Conservation (phyloP, 2,888 invertebrate species). For the Dascillus cervinus region DNA sequence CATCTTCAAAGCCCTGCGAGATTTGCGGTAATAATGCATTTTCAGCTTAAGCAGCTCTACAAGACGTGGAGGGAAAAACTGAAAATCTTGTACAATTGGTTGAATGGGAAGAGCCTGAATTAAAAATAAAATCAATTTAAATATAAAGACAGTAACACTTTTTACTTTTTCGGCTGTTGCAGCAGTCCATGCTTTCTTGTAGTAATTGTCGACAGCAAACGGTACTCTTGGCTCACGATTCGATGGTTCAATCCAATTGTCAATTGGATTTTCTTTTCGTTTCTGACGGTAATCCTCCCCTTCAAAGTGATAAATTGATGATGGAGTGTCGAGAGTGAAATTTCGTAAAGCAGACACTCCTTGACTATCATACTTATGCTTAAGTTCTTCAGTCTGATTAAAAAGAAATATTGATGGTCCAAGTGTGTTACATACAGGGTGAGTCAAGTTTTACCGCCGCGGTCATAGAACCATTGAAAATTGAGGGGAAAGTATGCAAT, state of each 20-base stretch:
- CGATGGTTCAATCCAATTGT: slow-evolving; percentile 98
- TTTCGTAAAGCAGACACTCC: slow-evolving; percentile 89
- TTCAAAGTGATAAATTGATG: slow-evolving; percentile 95
- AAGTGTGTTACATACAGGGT: no score
- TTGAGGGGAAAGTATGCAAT: no score
- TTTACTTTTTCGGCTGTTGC: slow-evolving; percentile 97
- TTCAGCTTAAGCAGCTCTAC: slow-evolving; percentile 97
- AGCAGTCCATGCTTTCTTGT: slow-evolving; percentile 89
- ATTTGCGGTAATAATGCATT: slow-evolving; percentile 93
- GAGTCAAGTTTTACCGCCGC: no score
- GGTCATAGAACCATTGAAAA: no score
- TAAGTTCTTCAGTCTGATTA: slow-evolving; percentile 84
- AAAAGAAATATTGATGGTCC: no score
- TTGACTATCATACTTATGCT: slow-evolving; percentile 78
- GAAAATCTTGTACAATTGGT: slow-evolving; percentile 99
- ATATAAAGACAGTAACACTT: no score
- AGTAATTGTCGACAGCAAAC: slow-evolving; percentile 98
- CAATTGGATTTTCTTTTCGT: slow-evolving; percentile 77
- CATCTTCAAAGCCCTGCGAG: slow-evolving; percentile 86
- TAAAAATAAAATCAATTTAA: no score
- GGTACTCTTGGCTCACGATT: slow-evolving; percentile 98
- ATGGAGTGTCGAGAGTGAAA: slow-evolving; percentile 87
- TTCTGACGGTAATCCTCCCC: slow-evolving; percentile 97
- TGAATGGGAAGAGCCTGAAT: no score
- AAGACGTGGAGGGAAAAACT: slow-evolving; percentile 95